Conservation (phyloP, 92 coral and sea anemone genomes). For the Muricea muricata region DNA sequence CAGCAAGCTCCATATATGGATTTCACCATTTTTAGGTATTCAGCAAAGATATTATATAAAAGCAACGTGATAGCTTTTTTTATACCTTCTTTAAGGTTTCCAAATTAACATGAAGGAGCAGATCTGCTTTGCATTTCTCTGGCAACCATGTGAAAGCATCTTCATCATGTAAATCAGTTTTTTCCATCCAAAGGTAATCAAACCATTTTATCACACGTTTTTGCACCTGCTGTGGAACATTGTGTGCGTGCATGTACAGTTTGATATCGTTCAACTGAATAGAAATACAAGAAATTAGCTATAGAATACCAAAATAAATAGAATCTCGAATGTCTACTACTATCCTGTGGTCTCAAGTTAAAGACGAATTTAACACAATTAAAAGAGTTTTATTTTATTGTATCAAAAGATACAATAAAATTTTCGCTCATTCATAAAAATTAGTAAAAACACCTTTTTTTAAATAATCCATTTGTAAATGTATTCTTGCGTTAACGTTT, state of each 20-base stretch:
- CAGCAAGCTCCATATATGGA: background rate
- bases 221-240: constrained; percentile 83
- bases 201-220: constrained; percentile 91
- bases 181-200: constrained; percentile 91
- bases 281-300: background rate
- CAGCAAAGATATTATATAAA: too few relatives aligned
- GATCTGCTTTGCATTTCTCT: constrained; percentile 89
- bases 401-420: too few relatives aligned
- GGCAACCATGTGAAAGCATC: constrained; percentile 81
- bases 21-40: too few relatives aligned
- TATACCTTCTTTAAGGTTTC: constrained; percentile 79
- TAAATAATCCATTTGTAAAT: too few relatives aligned
- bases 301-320: background rate
- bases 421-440: too few relatives aligned
- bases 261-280: constrained; percentile 88
- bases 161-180: constrained; percentile 82
- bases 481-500: too few relatives aligned
- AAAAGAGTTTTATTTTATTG: too few relatives aligned
- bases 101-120: constrained; percentile 90
- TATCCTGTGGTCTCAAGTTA: too few relatives aligned
- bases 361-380: too few relatives aligned
- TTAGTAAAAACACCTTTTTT: too few relatives aligned
- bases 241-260: constrained; percentile 77
- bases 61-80: too few relatives aligned
- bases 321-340: too few relatives aligned